Percentiles rank a stretch among this genome's conserved stretches.
Conservation (phyloP, 2,797 vertebrate genomes). For the Anisognathus igniventris region DNA sequence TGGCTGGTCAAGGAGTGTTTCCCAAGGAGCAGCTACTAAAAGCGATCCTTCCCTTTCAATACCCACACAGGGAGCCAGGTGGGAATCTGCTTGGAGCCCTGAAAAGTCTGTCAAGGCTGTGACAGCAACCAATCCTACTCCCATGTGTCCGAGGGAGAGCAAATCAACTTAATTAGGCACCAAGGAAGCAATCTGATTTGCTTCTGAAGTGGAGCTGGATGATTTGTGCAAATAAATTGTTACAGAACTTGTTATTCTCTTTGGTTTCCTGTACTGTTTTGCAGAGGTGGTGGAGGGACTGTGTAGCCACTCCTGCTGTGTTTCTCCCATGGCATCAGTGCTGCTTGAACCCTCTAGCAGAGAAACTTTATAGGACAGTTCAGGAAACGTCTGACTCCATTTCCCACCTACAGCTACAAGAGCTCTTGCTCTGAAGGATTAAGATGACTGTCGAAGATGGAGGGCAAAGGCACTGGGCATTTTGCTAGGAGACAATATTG, state of each 20-base stretch:
- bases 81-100: background rate
- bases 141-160: rapidly evolving
- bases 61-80: background rate
- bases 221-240: background rate
- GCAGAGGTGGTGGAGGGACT: background rate
- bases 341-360: background rate
- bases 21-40: background rate
- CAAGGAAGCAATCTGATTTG: background rate
- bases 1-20: background rate
- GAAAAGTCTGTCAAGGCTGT: background rate
- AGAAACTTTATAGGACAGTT: background rate
- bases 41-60: background rate
- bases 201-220: background rate
- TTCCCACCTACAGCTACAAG: background rate
- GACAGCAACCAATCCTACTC: rapidly evolving
- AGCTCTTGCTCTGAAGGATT: background rate
- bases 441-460: rapidly evolving
- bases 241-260: background rate
- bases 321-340: background rate
- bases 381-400: background rate
- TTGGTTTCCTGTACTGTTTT: background rate
- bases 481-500: background rate
- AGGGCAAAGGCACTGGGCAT: background rate
- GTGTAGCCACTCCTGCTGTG: rapidly evolving
- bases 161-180: background rate